Conservation (phyloP, 2,113 vertebrate species). For the Rhinogobius similis region DNA sequence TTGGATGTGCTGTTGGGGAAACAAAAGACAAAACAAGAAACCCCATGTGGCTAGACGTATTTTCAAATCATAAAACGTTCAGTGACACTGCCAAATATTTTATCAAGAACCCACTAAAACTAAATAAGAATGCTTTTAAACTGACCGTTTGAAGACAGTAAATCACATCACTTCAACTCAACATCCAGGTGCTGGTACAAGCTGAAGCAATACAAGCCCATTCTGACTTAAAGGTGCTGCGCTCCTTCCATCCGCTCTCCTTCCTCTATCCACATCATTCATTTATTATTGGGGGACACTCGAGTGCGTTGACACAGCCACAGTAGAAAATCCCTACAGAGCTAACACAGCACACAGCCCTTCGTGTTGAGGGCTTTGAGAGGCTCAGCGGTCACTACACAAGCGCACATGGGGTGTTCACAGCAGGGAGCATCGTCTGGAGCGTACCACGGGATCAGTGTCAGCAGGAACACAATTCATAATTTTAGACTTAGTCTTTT, state of each 20-base stretch:
- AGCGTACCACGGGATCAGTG: not conserved
- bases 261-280: not conserved
- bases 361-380: not conserved
- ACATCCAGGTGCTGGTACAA: not conserved
- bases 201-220: not conserved
- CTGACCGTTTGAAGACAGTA: not conserved
- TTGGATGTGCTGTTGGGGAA: no score
- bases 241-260: not conserved
- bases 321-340: not conserved
- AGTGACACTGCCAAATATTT: not conserved
- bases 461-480: constrained; percentile 3
- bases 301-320: not conserved
- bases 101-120: not conserved
- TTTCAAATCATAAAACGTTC: no score
- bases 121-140: not conserved
- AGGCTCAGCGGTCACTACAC: not conserved
- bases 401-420: not conserved
- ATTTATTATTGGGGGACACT: constrained; percentile 2
- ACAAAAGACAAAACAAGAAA: no score
- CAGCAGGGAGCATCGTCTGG: not conserved
- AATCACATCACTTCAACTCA: not conserved
- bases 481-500: not conserved
- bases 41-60: no score
- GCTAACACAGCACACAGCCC: not conserved
- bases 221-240: not conserved